A percentile compares a stretch with the other conserved stretches of the same genome.
phyloP scores from a whole-genome alignment of 2,113 vertebrate genomes.

The Choloepus hoffmanni region DNA sequence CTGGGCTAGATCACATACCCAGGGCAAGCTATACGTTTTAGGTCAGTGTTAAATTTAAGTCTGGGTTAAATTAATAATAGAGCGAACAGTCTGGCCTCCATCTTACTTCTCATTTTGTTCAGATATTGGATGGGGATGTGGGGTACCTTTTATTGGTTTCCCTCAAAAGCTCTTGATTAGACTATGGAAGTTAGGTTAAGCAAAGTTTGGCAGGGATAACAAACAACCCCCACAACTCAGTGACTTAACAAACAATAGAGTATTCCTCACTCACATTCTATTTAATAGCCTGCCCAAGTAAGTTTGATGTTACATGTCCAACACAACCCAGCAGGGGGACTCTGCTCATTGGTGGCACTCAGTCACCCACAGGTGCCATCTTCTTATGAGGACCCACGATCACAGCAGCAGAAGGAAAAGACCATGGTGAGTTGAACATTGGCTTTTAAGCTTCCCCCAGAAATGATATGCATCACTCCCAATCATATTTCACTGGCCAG shows the following conservation, averaged over 20 bases:
- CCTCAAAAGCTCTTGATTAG: not conserved
- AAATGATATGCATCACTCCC: not conserved
- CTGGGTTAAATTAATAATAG: not conserved
- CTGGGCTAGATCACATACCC: not conserved
- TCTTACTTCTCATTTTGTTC: slow-evolving; percentile 9
- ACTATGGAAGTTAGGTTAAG: not conserved
- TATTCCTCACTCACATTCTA: not conserved
- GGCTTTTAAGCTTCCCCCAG: not conserved
- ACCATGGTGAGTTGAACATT: not conserved
- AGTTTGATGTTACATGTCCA: not conserved
- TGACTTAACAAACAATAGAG: not conserved
- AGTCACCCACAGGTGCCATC: not conserved
- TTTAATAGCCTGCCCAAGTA: not conserved
- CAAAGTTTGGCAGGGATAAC: not conserved
- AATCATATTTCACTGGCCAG: not conserved
- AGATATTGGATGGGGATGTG: not conserved
- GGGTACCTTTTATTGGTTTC: not conserved
- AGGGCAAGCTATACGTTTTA: not conserved
- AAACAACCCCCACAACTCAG: not conserved
- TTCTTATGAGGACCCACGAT: not conserved
- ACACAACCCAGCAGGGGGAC: not conserved
- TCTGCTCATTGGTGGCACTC: not conserved
- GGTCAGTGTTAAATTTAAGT: not conserved
- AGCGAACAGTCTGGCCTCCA: not conserved
- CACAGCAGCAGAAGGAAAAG: not conserved